Evolutionary conservation across 2,113 vertebrate species (phyloP), one percentile per base, ranked within the genome.

Genomic region (Corydoras maculifer): DNA sequence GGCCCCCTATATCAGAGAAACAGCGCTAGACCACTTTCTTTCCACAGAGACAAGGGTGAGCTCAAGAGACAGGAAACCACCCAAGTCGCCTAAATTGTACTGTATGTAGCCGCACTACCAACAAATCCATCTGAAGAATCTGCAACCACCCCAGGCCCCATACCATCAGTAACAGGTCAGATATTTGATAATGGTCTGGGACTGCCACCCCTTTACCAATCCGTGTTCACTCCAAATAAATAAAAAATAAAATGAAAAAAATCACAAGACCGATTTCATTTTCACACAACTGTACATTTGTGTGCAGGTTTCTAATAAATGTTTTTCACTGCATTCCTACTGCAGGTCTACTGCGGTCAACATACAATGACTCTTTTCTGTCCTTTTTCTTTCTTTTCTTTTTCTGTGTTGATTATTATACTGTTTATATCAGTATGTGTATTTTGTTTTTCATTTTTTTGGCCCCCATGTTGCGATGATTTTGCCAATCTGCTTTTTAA

Each of bases 31-130:
- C 72, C 72, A 72, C 72, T 76, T 72, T 43, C 68, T 70, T 72
- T 67, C 58, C 57, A 68, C 67, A 72, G 65, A 77, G 75, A 68
- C 70, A 71, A 69, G 75, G 67, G 69, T 72, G 75, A 72, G 73
- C 66, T 73, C 58, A 78, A 73, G 89, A 90, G 78, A 91, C 89
- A 88, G 91, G 84, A 85, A 84, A 77, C 78, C 80, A 84, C 82
- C 78, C 75, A 85, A 84, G 89, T 93, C 92, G 91, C 92, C 93
- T 92, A 91, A 94, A 90, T 96, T 94, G 92, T 95, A 95, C 94
- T 95, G 94, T 98, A 95, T 93, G 91, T 96, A 97, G 93, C 91
- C 90, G 88, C 94, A 95, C 94, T 94, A 95, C 93, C 92, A 93
- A 92, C 93, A 90, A 89, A 66, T 73, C 60, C 63, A 67, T 72